phyloP scores from a whole-genome alignment of 53 echinoderm and acorn worm genomes.

The Zoroaster sp. region DNA sequence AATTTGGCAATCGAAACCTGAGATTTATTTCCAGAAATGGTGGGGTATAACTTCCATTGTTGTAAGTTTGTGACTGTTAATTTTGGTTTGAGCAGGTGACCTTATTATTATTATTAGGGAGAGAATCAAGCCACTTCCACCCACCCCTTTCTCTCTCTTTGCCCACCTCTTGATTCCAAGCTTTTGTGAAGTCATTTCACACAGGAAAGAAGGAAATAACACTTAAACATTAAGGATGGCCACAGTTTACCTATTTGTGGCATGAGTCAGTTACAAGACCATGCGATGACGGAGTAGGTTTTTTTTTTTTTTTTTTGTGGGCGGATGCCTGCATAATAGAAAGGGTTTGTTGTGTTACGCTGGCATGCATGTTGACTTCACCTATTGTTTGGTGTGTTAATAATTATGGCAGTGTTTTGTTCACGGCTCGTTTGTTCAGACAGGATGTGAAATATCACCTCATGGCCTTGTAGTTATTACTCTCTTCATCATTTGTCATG shows the following conservation, averaged over 20 bases:
- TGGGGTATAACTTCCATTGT: too few species aligned
- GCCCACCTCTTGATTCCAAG: background rate
- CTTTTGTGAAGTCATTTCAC: background rate
- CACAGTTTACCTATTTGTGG: background rate
- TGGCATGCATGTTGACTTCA: background rate
- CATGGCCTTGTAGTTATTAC: background rate
- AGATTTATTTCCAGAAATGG: too few species aligned
- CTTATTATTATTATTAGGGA: background rate
- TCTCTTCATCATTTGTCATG: too few species aligned
- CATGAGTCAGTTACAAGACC: background rate
- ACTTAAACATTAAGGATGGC: background rate
- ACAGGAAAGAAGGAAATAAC: slow-evolving; percentile 28
- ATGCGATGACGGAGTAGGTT: background rate
- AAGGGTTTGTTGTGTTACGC: too few species aligned
- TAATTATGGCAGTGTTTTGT: background rate
- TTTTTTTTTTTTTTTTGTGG: background rate
- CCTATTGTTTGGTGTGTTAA: background rate
- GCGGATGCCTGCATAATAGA: background rate
- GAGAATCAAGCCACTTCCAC: background rate
- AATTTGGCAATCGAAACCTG: too few species aligned
- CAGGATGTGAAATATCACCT: background rate
- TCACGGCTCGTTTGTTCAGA: background rate
- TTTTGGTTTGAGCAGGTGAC: background rate
- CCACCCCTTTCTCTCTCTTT: background rate
- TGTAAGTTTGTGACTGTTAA: too few species aligned